Evolutionary conservation across 1,140 invertebrate genomes (phyloP), one percentile per base, ranked within the genome.

Genomic region (Ostrea denselamellosa): DNA sequence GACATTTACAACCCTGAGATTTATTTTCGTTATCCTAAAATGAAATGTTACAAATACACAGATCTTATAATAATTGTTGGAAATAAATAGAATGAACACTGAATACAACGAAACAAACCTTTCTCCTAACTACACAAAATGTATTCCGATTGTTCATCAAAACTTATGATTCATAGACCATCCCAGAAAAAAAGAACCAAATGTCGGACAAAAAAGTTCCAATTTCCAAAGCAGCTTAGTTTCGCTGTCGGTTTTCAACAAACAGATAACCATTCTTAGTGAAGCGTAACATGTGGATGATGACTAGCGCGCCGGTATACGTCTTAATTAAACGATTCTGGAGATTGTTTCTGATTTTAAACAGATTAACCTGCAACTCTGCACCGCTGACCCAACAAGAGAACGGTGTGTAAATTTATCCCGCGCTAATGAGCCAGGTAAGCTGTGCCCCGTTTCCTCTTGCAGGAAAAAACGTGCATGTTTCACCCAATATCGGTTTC

Each of bases 361-460:
- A 77, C 28, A 77, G 68, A 77, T 77, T 77, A 77, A 77, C 68
- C 68, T 77, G 68, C 68, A 77, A 77, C 68, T 77, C 68, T 77
- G 68, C 68, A 77, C 68, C 68, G 28, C 25, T 77, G 68, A 77
- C 68, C 68, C 68, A 77, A 34, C 68, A 77, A 77, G 28, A 25
- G 25, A 77, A 77, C 56, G 28, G 28, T 34, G 68, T 77, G 68
- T 77, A 77, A 77, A 77, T 77, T 77, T 77, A 77, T 77, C 68
- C 68, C 28, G 25, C 68, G 68, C 68, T 77, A 77, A 77, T 77
- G 68, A 77, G 68, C 68, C 68, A 77, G 68, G 68, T 77, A 77
- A 28, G 68, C 25, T 34, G 3, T 77, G 68, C 68, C 22, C 68
- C 5, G 68, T 77, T 77, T 77, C 68, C 68, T 77, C 28, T 77